Evolutionary conservation across 2,113 vertebrate species (phyloP).

Genomic region (Sialia sialis): DNA sequence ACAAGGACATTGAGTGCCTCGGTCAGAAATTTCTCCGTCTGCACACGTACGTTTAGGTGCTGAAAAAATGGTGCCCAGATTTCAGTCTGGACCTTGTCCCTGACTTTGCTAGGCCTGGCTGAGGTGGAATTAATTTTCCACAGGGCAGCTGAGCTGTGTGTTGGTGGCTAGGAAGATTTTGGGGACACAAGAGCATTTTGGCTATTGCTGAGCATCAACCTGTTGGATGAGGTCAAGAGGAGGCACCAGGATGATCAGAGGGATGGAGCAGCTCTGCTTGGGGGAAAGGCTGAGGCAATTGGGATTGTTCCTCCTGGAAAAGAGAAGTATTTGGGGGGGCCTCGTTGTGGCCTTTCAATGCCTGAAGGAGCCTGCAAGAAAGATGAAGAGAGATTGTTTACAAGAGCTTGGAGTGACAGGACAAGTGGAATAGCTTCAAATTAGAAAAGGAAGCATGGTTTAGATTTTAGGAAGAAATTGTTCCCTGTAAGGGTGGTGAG

Average conservation of each 20-base stretch:
- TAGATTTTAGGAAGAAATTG: not conserved
- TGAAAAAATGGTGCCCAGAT: not conserved
- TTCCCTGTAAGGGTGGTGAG: rapidly evolving
- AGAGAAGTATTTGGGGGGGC: not conserved
- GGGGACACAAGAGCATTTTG: not conserved
- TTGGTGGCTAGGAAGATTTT: not conserved
- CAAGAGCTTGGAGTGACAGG: not conserved
- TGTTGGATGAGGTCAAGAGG: not conserved
- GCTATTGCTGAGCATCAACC: rapidly evolving
- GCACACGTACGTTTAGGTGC: rapidly evolving
- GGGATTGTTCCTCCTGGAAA: not conserved
- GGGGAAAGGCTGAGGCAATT: not conserved
- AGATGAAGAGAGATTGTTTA: not conserved
- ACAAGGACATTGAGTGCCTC: not conserved
- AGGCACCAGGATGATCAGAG: not conserved
- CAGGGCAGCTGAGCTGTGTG: not conserved
- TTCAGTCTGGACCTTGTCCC: not conserved
- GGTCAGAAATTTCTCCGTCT: not conserved
- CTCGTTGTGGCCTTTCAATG: not conserved
- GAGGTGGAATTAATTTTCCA: not conserved
- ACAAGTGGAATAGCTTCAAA: not conserved
- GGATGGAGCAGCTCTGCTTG: not conserved
- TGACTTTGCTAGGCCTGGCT: not conserved
- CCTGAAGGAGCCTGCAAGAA: not conserved
- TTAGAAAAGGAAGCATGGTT: not conserved